A percentile compares a stretch with the other conserved stretches of the same genome.
Conservation (phyloP, 2,888 invertebrate species). For the Heteromyza rotundicornis region DNA sequence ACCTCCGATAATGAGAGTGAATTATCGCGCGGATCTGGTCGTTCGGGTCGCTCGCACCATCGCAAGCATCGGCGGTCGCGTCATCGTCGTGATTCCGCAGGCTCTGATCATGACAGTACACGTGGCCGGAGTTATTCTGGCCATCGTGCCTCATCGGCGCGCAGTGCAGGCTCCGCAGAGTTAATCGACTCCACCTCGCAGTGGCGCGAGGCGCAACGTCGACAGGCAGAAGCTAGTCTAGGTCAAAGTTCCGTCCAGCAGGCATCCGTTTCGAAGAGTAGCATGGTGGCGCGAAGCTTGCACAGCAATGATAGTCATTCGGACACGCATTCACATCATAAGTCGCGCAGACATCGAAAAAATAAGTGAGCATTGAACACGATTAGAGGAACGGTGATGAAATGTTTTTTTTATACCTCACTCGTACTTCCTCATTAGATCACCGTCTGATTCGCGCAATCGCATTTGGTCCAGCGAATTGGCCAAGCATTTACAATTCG, state of each 20-base stretch:
- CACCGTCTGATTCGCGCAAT: slow-evolving; percentile 73
- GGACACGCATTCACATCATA: slow-evolving; percentile 66
- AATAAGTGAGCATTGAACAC: slow-evolving; percentile 64
- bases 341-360: slow-evolving; percentile 65
- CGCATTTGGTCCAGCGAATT: slow-evolving; percentile 79
- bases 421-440: slow-evolving; percentile 65
- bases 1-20: slow-evolving; percentile 92
- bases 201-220: slow-evolving; percentile 86
- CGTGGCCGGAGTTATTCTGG: slow-evolving; percentile 63
- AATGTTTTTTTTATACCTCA: neutral
- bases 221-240: slow-evolving; percentile 68
- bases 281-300: slow-evolving; percentile 62
- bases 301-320: slow-evolving; percentile 66
- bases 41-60: slow-evolving; percentile 78
- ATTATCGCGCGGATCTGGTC: slow-evolving; percentile 82
- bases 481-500: slow-evolving; percentile 86
- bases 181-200: slow-evolving; percentile 87
- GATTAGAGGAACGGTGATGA: neutral
- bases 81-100: slow-evolving; percentile 71
- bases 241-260: slow-evolving; percentile 69
- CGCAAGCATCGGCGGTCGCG: slow-evolving; percentile 77
- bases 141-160: slow-evolving; percentile 60
- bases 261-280: slow-evolving; percentile 72
- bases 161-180: slow-evolving; percentile 66
- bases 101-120: slow-evolving; percentile 74